Evolutionary conservation across 2,113 vertebrate species (phyloP).

Genomic region (Chinchilla lanigera): DNA sequence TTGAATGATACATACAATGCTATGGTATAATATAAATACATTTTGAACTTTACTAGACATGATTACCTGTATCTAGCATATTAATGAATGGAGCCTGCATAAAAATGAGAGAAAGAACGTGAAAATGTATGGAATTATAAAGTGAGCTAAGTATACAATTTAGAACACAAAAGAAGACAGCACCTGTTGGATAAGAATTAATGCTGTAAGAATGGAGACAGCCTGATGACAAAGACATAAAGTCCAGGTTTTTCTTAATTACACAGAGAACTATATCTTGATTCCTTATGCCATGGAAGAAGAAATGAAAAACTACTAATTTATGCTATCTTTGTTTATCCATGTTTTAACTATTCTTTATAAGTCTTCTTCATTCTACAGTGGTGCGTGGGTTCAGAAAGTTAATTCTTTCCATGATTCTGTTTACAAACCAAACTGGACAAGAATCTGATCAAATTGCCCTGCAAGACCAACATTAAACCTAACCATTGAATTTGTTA

Average conservation of each 20-base stretch:
- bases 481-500: background rate
- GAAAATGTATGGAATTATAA: background rate
- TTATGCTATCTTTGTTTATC: background rate
- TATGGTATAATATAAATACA: background rate
- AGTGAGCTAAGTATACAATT: background rate
- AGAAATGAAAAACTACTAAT: background rate
- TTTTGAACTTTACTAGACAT: background rate
- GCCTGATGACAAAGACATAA: background rate
- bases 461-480: background rate
- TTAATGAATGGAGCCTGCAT: background rate
- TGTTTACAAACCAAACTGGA: background rate
- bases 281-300: background rate
- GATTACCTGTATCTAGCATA: background rate
- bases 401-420: background rate
- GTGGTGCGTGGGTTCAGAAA: background rate
- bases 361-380: background rate
- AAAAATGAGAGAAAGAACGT: background rate
- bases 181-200: background rate
- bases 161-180: background rate
- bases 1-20: constrained; percentile 1
- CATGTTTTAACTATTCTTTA: background rate
- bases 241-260: background rate
- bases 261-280: background rate
- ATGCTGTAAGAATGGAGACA: background rate
- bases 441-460: background rate